phyloP scores from a whole-genome alignment of 2,113 vertebrate species.

The Aramus guarauna region DNA sequence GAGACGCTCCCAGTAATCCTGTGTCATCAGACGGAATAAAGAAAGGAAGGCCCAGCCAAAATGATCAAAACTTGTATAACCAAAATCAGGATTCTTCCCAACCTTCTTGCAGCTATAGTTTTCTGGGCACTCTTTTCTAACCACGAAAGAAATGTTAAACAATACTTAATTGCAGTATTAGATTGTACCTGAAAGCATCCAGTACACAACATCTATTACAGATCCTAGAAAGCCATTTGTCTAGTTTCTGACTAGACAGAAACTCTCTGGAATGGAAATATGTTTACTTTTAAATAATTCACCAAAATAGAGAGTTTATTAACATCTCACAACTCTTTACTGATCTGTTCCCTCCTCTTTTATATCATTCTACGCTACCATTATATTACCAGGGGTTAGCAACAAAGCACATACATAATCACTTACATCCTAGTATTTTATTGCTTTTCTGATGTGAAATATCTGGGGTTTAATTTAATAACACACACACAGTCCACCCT shows the following conservation, averaged over 20 bases:
- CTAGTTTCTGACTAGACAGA: background rate
- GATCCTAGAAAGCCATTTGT: background rate
- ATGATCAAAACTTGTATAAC: slow-evolving; percentile 93
- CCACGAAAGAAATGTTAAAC: slow-evolving; percentile 3
- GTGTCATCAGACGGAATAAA: slow-evolving; percentile 92
- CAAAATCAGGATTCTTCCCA: slow-evolving; percentile 86
- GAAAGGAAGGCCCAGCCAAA: slow-evolving; percentile 95
- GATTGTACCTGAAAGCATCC: background rate
- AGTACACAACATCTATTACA: background rate
- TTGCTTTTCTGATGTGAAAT: background rate
- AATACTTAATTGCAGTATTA: background rate
- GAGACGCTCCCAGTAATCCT: slow-evolving; percentile 93
- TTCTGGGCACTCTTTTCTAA: slow-evolving; percentile 73
- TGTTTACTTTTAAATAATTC: background rate
- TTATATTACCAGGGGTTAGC: background rate
- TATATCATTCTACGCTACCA: background rate
- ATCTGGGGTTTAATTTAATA: background rate
- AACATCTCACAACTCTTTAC: background rate
- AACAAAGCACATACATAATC: background rate
- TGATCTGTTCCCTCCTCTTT: background rate
- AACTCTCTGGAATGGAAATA: background rate
- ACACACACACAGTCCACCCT: background rate
- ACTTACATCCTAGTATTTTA: background rate
- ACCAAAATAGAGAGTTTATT: background rate
- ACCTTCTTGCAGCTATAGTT: slow-evolving; percentile 78